Base-by-base conservation (phyloP, 2,113 vertebrate genomes). In the Hiodon tergisus region DNA sequence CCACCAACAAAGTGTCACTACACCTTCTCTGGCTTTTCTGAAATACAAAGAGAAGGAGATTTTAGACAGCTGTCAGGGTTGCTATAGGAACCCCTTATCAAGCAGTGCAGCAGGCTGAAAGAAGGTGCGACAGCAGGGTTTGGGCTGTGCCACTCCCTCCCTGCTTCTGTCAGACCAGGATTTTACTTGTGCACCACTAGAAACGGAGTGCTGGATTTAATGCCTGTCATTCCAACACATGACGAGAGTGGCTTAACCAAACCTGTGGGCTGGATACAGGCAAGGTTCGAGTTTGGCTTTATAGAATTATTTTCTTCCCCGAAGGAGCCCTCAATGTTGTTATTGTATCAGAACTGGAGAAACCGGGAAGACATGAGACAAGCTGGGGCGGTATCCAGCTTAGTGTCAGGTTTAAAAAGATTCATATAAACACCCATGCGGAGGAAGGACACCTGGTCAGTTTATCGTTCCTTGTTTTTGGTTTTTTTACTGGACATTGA, bases 161-260 rank as follows among this genome's bases (percentile, higher is more conserved):
- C n/a, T 7, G 48, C 52, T 14, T 47, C 69, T 79, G 80, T 79
- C 76, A 84, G 81, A 85, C 82, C 82, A 73, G 78, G 78, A 83
- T 86, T 79, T 71, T 60, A 63, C 76, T 78, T 77, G 78, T 85
- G 77, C 82, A 77, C 82, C 83, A 81, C 5, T 0, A 70, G 81
- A 79, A 75, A 83, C 83, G 81, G 78, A 57, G 68, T 83, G 71
- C 76, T 59, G 63, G 71, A 81, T 74, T 81, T 75, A 86, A 83
- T 74, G 78, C 78, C 78, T 86, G 87, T 84, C 88, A 86, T 74
- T 78, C 66, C 71, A 0, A 57, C n/a, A 73, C 72, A 54, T 65
- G 2, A 61, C n/a, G n/a, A 61, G 47, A 54, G 54, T 2, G 60
- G 60, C 61, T 65, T 79, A 78, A 82, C 77, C 79, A 81, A 59